These are phyloP conservation scores for Tetragonula carbonaria DNA, from an alignment of 2,888 invertebrate genomes.

Conservation along the genomic window DNA sequence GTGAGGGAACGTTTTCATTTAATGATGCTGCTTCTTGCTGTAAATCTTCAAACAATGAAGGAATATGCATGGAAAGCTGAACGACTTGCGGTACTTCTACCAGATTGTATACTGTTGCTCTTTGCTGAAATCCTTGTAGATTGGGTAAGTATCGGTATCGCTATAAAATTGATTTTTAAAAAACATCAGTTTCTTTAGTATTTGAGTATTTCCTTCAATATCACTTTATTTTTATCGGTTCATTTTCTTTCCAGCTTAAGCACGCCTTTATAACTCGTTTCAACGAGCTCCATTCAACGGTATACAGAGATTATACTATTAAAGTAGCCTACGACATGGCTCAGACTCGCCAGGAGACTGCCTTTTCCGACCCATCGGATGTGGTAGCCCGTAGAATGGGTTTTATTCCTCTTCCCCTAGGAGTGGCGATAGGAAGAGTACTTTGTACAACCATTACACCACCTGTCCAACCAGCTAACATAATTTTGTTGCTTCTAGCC, in stretches of 20 bases:
- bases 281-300: slow-evolving; percentile 97
- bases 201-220: no score
- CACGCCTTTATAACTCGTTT: slow-evolving; percentile 99
- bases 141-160: slow-evolving; percentile 87
- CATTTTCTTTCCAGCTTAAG: slow-evolving; percentile 85
- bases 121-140: slow-evolving; percentile 97
- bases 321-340: slow-evolving; percentile 97
- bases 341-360: slow-evolving; percentile 96
- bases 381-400: slow-evolving; percentile 98
- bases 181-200: no score
- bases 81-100: slow-evolving; percentile 94
- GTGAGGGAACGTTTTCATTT: slow-evolving; percentile 98
- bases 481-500: slow-evolving; percentile 89
- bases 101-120: slow-evolving; percentile 95
- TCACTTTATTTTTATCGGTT: not conserved
- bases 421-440: slow-evolving; percentile 96
- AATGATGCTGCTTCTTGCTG: slow-evolving; percentile 95
- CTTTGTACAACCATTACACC: slow-evolving; percentile 90
- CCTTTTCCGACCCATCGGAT: slow-evolving; percentile 98
- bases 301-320: slow-evolving; percentile 96
- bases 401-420: slow-evolving; percentile 98
- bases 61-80: slow-evolving; percentile 98
- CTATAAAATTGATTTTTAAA: no score
- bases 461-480: slow-evolving; percentile 86
- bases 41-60: slow-evolving; percentile 98